Evolutionary conservation across 2,888 invertebrate species (phyloP), one percentile per base, ranked within the genome.

Genomic region (Halictus quadricinctus): DNA sequence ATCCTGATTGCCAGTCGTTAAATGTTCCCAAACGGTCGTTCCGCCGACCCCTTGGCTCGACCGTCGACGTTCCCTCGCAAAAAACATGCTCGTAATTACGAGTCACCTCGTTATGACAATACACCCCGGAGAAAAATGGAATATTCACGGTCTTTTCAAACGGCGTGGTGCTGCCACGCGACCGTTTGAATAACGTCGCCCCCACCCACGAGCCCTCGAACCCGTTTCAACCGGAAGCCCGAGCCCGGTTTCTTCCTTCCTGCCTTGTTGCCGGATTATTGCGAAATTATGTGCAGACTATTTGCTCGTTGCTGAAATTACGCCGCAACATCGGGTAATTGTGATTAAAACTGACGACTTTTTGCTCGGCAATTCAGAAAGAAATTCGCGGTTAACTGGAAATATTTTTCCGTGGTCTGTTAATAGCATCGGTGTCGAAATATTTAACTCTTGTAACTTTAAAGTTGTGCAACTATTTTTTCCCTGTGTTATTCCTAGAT

Each of bases 1-100:
- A 80, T 85, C 72, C 89, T 86, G 84, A 90, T 90, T 90, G 82
- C 82, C 83, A 72, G 82, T 90, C 88, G 83, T 89, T 88, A 85
- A 87, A 78, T 50, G 81, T 74, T 74, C 75, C n/a, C 80, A 72
- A 70, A 41, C 82, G 69, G 58, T 60, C 72, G 66, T 66, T 66
- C 21, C 18, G 46, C 50, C n/a, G 12, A 15, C 8, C 18, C 60
- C 60, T 46, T 46, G 50, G 36, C 46, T 13, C 64, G 12, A 29
- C 60, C 70, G 70, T 13, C 74, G 66, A 75, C 64, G 72, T 50
- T 36, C 43, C 29, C 36, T 60, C 25, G 70, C 64, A 82, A 82
- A 79, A 79, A 84, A 66, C 85, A 85, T 75, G 76, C 79, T 70
- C 80, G 74, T 84, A 87, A 90, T 89, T 85, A 87, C 83, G 78